Evolutionary conservation across 2,113 vertebrate genomes (phyloP).

Genomic region (Archilochus colubris): DNA sequence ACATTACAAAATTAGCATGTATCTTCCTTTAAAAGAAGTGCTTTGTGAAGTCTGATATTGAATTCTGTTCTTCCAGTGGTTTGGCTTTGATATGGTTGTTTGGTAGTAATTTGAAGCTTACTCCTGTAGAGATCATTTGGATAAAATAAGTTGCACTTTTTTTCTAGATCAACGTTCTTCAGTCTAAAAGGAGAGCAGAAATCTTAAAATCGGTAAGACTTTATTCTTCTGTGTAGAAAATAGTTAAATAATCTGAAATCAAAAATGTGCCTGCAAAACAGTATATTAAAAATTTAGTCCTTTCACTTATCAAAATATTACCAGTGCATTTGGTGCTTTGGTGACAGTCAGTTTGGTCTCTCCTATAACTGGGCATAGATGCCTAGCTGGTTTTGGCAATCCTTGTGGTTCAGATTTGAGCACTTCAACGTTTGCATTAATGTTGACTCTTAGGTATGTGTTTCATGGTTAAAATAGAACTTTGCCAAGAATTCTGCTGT

Average conservation of each 20-base stretch:
- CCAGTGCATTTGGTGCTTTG: neutral
- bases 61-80: neutral
- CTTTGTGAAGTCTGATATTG: neutral
- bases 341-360: neutral
- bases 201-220: conserved; percentile 95
- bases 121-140: neutral
- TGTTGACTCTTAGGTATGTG: neutral
- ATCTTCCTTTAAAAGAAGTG: neutral
- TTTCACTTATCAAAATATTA: neutral
- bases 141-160: conserved; percentile 19
- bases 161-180: conserved; percentile 94
- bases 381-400: neutral
- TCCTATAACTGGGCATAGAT: neutral
- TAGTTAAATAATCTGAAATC: neutral
- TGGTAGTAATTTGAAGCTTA: neutral
- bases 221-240: neutral
- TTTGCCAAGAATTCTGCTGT: neutral
- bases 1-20: neutral
- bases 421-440: neutral
- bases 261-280: neutral
- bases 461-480: neutral
- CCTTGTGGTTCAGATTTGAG: neutral
- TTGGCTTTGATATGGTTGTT: neutral
- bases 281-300: neutral
- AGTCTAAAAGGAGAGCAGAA: conserved; percentile 97